Base-by-base conservation (phyloP, 2,888 invertebrate species). In the Metellina segmentata region DNA sequence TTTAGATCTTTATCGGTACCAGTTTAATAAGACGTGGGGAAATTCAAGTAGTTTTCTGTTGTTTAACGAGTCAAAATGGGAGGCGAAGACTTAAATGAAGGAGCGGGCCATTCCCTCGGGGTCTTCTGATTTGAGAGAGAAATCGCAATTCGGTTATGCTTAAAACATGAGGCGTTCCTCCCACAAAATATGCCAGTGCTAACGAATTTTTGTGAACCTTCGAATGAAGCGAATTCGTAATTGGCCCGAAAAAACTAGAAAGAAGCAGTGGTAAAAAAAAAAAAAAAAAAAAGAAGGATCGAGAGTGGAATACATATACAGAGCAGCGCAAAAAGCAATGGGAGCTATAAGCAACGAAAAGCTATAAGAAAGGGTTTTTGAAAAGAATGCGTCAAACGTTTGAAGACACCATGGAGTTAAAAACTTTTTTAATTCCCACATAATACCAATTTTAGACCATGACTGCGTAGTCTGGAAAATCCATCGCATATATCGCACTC, bases 91-190 rank as follows among this genome's bases (percentile, higher is more conserved):
- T 34, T 52, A 72, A n/a, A 48, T 61, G 75, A 53, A 16, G n/a
- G 53, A n/a, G 53, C 7, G 16, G 19, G 61, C 7, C 49, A 81
- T 75, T 49, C 81, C 75, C 52, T 49, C n/a, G 61, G 81, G 88
- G 72, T 20, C 53, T 75, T 81, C 81, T 75, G 61, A 74, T 69
- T 48, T n/a, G 34, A 19, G n/a, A 52, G 49, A 20, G 49, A 85
- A 85, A 75, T 69, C 70, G 75, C 53, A 69, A 90, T 53, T 48
- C 20, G 69, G 79, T 51, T 77, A 91, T 91, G 91, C 87, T 83
- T 91, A 70, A 91, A 87, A 87, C 87, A 91, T 91, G 91, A 91
- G 91, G 52, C 9, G 9, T 69, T 61, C 48, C 52, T 4, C 20
- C 61, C 78, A 70, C 20, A 81, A n/a, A 48, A 20, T 51, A 75